Conservation (phyloP, 2,797 vertebrate species). For the Anguilla obscura region DNA sequence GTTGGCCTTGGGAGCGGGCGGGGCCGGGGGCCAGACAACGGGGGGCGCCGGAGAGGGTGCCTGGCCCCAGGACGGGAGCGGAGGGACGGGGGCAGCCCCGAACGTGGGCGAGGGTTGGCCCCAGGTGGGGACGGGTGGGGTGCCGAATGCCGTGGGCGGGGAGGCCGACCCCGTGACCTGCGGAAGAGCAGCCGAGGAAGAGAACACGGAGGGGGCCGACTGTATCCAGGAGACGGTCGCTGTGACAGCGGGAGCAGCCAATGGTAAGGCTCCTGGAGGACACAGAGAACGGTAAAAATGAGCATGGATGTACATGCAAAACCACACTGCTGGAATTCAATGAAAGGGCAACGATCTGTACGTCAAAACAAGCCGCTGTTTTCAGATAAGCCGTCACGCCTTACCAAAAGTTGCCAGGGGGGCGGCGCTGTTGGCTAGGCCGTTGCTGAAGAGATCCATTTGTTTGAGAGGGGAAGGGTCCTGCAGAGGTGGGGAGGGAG, state of each 20-base stretch:
- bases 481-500: constrained; percentile 49
- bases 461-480: constrained; percentile 56
- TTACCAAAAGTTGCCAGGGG: constrained; percentile 77
- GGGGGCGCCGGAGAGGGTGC: constrained; percentile 48
- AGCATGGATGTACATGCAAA: not conserved
- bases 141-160: constrained; percentile 71
- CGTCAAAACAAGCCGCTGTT: not conserved
- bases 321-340: not conserved
- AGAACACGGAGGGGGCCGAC: constrained; percentile 66
- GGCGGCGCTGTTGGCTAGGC: constrained; percentile 50
- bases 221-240: constrained; percentile 71
- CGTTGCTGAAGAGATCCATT: constrained; percentile 74
- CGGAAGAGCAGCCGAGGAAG: constrained; percentile 61
- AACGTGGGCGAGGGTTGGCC: constrained; percentile 70
- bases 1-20: constrained; percentile 55
- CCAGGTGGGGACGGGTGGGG: constrained; percentile 75
- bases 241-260: constrained; percentile 59
- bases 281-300: not conserved
- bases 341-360: not conserved
- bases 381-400: constrained; percentile 29
- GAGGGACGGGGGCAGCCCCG: constrained; percentile 55
- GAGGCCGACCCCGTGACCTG: constrained; percentile 61
- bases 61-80: constrained; percentile 75
- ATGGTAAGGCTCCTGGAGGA: constrained; percentile 75
- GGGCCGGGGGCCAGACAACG: constrained; percentile 60